A percentile compares a stretch with the other conserved stretches of the same genome.
Evolutionary conservation across 2,797 vertebrate genomes (phyloP).

Genomic region (Cirrhinus mrigala): DNA sequence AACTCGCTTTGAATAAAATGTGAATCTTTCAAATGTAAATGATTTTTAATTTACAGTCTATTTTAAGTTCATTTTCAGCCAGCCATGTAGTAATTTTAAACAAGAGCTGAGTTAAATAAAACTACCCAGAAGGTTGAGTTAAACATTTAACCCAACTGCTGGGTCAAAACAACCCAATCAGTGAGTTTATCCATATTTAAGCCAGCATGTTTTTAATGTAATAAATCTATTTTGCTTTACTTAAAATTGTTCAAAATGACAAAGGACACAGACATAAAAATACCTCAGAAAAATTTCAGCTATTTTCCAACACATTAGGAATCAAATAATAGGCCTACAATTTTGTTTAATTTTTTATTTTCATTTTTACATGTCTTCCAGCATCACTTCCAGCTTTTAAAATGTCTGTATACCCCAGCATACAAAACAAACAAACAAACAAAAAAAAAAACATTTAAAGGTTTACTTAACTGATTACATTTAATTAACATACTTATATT

Average conservation of each 20-base stretch:
- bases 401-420: neutral
- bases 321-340: no score
- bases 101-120: no score
- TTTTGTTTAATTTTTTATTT: neutral
- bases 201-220: no score
- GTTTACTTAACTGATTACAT: neutral
- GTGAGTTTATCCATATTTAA: no score
- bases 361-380: no score
- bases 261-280: neutral
- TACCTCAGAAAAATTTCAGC: neutral
- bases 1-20: neutral
- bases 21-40: neutral
- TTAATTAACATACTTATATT: neutral
- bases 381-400: neutral
- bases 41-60: no score
- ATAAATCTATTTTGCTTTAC: neutral
- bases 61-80: no score
- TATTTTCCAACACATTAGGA: neutral
- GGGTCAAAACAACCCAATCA: no score
- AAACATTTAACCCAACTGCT: no score
- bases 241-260: neutral
- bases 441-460: neutral
- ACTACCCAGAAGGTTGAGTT: no score
- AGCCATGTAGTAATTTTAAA: no score
- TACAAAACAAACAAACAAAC: neutral